Evolutionary conservation across 1,140 invertebrate genomes (phyloP).

Genomic region (Macrosteles quadrilineatus): DNA sequence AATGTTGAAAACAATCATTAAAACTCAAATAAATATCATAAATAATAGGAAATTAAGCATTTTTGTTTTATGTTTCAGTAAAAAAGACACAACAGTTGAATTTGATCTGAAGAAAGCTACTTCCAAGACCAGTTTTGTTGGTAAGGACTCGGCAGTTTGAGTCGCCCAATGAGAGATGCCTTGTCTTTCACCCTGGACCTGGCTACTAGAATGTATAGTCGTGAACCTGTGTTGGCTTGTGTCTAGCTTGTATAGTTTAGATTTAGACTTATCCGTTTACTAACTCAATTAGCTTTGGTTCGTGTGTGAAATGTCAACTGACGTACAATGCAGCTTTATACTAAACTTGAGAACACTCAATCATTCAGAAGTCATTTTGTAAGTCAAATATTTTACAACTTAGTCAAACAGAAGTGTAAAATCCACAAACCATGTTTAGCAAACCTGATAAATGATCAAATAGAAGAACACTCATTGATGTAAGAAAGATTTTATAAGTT

Average conservation of each 20-base stretch:
- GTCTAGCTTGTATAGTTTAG: not conserved
- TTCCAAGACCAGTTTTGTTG: conserved; percentile 77
- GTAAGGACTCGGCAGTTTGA: conserved; percentile 76
- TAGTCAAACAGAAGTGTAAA: not conserved
- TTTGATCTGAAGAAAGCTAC: conserved; percentile 78
- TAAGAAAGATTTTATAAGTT: too few relatives aligned
- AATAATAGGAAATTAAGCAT: conserved; percentile 55
- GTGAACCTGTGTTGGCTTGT: not conserved
- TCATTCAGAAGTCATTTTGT: too few relatives aligned
- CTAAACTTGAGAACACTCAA: too few relatives aligned
- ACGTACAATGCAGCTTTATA: conserved; percentile 11
- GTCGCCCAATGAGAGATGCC: not conserved
- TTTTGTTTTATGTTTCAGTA: conserved; percentile 62
- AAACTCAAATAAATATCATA: too few relatives aligned
- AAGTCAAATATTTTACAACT: not conserved
- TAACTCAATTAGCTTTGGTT: conserved; percentile 2
- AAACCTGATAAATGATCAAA: not conserved
- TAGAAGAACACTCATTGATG: too few relatives aligned
- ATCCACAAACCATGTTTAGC: not conserved
- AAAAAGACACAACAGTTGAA: conserved; percentile 73
- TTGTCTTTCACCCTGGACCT: conserved; percentile 21
- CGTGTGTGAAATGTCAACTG: not conserved
- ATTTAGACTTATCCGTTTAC: not conserved
- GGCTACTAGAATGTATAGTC: not conserved
- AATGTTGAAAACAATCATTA: too few relatives aligned